phyloP scores from a whole-genome alignment of 2,797 vertebrate genomes.

The Leuciscus waleckii region DNA sequence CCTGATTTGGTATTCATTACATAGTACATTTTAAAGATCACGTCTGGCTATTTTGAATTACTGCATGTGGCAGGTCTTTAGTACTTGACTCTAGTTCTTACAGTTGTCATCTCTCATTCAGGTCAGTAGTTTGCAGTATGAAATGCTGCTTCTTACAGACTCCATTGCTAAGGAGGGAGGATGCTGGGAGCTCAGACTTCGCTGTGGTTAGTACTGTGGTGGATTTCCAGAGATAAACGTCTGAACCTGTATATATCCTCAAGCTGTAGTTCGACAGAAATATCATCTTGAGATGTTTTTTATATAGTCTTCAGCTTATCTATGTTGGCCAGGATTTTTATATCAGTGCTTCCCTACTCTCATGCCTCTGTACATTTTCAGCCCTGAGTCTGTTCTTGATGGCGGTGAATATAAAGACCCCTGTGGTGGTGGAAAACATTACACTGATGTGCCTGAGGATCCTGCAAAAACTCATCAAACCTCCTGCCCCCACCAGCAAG shows the following conservation, averaged over 20 bases:
- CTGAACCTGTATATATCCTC: not conserved
- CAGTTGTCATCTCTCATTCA: slow-evolving; percentile 62
- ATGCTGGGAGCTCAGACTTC: slow-evolving; percentile 96
- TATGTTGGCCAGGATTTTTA: not conserved
- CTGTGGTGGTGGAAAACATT: slow-evolving; percentile 98
- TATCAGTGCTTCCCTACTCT: not conserved
- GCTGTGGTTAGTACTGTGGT: slow-evolving; percentile 86
- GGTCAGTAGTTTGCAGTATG: slow-evolving; percentile 98
- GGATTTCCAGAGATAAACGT: not conserved
- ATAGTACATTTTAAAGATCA: not conserved
- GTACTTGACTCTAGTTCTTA: not conserved
- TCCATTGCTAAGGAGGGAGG: slow-evolving; percentile 98
- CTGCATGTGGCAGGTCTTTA: not conserved
- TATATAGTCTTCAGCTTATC: not conserved
- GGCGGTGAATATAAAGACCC: slow-evolving; percentile 99
- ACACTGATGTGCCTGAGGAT: slow-evolving; percentile 98
- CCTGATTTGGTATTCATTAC: slow-evolving; percentile 89
- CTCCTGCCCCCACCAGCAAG: slow-evolving; percentile 96
- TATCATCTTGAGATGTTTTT: not conserved
- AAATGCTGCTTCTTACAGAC: slow-evolving; percentile 96
- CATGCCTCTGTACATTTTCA: slow-evolving; percentile 59
- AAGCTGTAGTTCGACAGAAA: not conserved
- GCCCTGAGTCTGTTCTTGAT: slow-evolving; percentile 97
- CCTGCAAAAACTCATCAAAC: slow-evolving; percentile 96
- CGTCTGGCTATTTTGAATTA: not conserved